Base-by-base conservation (phyloP, 2,888 invertebrate genomes). In the Nomada ruficornis region DNA sequence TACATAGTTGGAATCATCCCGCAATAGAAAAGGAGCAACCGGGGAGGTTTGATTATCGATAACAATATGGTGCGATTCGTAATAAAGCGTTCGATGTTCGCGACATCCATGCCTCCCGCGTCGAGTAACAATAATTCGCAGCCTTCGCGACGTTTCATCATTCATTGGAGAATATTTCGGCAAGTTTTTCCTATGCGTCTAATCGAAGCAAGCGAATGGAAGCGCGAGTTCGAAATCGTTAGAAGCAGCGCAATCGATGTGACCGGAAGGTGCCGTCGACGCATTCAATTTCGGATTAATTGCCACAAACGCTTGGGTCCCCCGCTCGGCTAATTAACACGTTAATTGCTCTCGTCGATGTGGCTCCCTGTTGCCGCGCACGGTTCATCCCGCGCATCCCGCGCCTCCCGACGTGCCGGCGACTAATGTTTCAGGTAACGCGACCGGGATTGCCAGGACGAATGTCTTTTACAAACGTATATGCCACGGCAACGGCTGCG, bases 281-380 rank as follows among this genome's bases (percentile, higher is more conserved):
- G 68, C 83, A 85, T 87, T 84, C 91, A 89, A 91, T 91, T 88
- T 88, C 89, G 85, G 80, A 89, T 88, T 90, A 89, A 91, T 91
- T 89, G 86, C 84, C 80, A 70, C 69, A 86, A 87, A 84, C 82
- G 86, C 72, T 83, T 73, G 68, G 73, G 68, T 62, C 82, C 74
- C 65, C 67, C 69, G 60, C 65, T 69, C 69, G 84, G 69, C 86
- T 91, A 90, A 91, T 91, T 90, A 89, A 78, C 83, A 86, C 88
- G 90, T 88, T 90, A 91, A 91, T 91, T 90, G 91, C 89, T 86
- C 83, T 83, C 83, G 82, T 63, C 70, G 80, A 74, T 76, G 69
- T 47, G 59, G 15, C 44, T 18, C n/a, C 47, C 44, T 20, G 26
- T 4, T 29, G 29, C 60, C 11, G 18, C 44, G 5, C 5, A 63